Evolutionary conservation across 2,113 vertebrate species (phyloP).

Genomic region (Sarotherodon lohbergeri): DNA sequence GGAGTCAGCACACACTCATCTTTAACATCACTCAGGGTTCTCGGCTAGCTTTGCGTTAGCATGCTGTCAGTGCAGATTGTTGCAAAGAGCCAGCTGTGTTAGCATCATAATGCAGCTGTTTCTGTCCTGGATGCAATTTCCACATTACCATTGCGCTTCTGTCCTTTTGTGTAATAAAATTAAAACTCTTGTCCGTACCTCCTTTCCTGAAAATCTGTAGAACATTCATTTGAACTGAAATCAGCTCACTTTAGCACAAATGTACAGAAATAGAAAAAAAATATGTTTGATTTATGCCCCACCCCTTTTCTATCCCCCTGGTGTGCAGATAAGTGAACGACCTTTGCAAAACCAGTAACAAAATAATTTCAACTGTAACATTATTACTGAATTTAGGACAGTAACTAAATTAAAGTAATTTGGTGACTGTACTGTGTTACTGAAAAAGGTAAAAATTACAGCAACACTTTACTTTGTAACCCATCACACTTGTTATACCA

Average conservation of each 20-base stretch:
- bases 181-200: background rate
- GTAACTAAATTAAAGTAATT: background rate
- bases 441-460: too few species aligned
- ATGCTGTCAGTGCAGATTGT: background rate
- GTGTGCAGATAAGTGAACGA: background rate
- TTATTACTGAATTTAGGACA: background rate
- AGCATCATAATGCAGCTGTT: too few species aligned
- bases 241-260: background rate
- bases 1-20: background rate
- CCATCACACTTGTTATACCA: too few species aligned
- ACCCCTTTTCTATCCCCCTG: background rate
- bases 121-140: background rate
- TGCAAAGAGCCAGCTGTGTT: rapidly evolving
- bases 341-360: background rate
- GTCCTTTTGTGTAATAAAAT: background rate
- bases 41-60: background rate
- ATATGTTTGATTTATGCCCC: background rate
- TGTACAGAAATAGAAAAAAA: background rate
- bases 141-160: background rate
- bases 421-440: background rate
- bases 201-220: background rate
- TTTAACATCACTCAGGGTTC: background rate
- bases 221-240: background rate
- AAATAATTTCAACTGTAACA: background rate
- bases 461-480: too few species aligned